These are phyloP conservation scores for Synergus japonicus DNA, from an alignment of 2,888 invertebrate genomes.

Conservation along the genomic window DNA sequence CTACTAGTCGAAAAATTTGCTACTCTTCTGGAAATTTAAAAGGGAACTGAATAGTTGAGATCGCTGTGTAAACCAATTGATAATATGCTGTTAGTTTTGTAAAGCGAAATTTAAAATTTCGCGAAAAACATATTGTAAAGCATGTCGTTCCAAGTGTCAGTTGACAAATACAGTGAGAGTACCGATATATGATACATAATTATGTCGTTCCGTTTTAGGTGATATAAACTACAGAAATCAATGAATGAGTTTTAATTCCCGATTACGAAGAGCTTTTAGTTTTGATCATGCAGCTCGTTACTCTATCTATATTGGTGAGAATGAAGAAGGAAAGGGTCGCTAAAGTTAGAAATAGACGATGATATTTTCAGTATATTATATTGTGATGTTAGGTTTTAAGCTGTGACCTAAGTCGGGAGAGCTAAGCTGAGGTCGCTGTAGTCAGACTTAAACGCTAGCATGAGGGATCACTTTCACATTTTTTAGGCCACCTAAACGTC, in stretches of 20 bases:
- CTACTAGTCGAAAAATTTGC: slow-evolving; percentile 32
- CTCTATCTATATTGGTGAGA: slow-evolving; percentile 45
- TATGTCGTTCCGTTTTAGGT: slow-evolving; percentile 27
- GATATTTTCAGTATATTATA: slow-evolving; percentile 73
- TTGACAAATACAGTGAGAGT: slow-evolving; percentile 48
- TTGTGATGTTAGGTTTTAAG: slow-evolving; percentile 77
- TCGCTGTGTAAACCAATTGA: slow-evolving; percentile 45
- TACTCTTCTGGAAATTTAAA: slow-evolving; percentile 15
- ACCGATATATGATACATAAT: slow-evolving; percentile 45
- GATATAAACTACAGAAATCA: slow-evolving; percentile 15
- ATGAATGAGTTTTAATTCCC: slow-evolving; percentile 9
- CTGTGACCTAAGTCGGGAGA: slow-evolving; percentile 72
- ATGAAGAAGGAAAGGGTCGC: slow-evolving; percentile 44
- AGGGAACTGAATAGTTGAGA: slow-evolving; percentile 9
- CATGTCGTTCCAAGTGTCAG: slow-evolving; percentile 35
- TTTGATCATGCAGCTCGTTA: slow-evolving; percentile 45
- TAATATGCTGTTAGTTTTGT: slow-evolving; percentile 47
- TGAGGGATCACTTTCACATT: slow-evolving; percentile 72
- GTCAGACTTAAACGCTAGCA: slow-evolving; percentile 66
- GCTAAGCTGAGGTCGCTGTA: slow-evolving; percentile 75
- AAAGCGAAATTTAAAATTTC: slow-evolving; percentile 49
- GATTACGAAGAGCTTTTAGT: not conserved
- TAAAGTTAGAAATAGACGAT: slow-evolving; percentile 56
- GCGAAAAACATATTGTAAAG: slow-evolving; percentile 22
- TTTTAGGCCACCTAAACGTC: slow-evolving; percentile 68